Evolutionary conservation across 1,140 invertebrate species (phyloP), one percentile per base, ranked within the genome.

Genomic region (Drosophila kikkawai): DNA sequence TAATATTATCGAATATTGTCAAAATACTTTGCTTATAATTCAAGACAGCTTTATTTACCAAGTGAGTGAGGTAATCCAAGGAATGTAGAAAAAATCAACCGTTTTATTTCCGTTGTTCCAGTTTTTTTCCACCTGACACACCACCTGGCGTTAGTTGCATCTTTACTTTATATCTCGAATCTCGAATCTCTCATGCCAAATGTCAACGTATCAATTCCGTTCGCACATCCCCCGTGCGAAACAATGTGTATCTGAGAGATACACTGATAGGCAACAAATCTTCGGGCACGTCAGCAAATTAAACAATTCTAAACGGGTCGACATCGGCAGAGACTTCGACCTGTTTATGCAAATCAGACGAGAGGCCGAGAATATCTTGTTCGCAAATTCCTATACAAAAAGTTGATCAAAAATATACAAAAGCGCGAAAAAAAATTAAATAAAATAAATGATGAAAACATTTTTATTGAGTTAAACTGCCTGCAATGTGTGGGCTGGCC

Each of bases 301-400:
- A 39, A 73, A 70, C 66, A 59, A 67, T 76, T 77, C 75, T 77
- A 77, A 77, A 77, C 75, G 75, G 75, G 75, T 73, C 69, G 69
- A 50, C 67, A 71, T 64, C 60, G 58, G 13, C 50, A 37, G 22
- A 61, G 39, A 71, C 66, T 68, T 45, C 73, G 73, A 76, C 74
- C 74, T 77, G 74, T 77, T 77, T 77, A 77, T 77, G 75, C 74
- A 78, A 77, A 77, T 77, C 53, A 37, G 36, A 3, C 64, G 50
- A 70, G 68, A 32, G 65, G 51, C 42, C 12, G 41, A 71, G 53
- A 71, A 73, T 59, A 70, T 73, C 69, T 60, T 50, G 67, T 59
- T 73, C 29, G 67, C 69, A 29, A 59, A 73, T 70, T 70, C 41
- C 39, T 63, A 76, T 64, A 82, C 57, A 82, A 82, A 56, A 82